Percentiles rank a stretch among this genome's conserved stretches.
These are phyloP conservation scores for Beris chalybata DNA, from an alignment of 2,888 invertebrate species.

Conservation along the genomic window DNA sequence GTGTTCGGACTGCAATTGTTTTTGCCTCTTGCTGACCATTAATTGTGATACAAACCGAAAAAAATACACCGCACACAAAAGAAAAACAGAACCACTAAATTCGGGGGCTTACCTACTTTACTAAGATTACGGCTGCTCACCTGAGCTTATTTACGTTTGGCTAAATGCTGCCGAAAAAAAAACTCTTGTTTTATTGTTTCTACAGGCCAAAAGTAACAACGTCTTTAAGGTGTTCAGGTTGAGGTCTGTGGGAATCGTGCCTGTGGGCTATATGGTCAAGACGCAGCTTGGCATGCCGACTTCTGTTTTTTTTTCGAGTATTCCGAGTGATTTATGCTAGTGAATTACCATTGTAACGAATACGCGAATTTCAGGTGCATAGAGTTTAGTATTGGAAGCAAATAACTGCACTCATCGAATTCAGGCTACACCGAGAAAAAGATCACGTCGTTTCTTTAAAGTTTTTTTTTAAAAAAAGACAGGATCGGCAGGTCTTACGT, in stretches of 20 bases:
- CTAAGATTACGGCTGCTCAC: conserved; percentile 1
- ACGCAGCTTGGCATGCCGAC: neutral
- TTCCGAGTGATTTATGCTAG: conserved; percentile 20
- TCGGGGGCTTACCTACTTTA: conserved; percentile 22
- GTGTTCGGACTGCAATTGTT: conserved; percentile 16
- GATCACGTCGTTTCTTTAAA: too few species aligned
- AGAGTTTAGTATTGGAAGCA: too few species aligned
- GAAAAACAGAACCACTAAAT: conserved; percentile 22
- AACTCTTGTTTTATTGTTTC: neutral
- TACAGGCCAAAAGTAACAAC: neutral
- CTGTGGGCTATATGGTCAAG: neutral
- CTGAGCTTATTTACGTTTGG: conserved; percentile 1
- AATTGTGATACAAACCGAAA: conserved; percentile 4
- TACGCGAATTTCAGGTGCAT: neutral
- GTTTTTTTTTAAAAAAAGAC: too few species aligned
- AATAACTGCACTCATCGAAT: too few species aligned
- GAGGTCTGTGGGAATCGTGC: conserved; percentile 11
- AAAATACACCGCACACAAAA: conserved; percentile 1
- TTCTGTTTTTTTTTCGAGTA: neutral
- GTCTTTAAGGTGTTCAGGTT: neutral
- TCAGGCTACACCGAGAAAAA: too few species aligned
- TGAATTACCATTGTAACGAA: conserved; percentile 10
- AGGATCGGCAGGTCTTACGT: too few species aligned
- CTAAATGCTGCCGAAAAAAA: conserved; percentile 4
- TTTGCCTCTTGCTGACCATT: conserved; percentile 17